Percentiles rank a stretch among this genome's conserved stretches.
These are phyloP conservation scores for Papio anubis DNA, from an alignment of 2,113 vertebrate species.

Conservation along the genomic window DNA sequence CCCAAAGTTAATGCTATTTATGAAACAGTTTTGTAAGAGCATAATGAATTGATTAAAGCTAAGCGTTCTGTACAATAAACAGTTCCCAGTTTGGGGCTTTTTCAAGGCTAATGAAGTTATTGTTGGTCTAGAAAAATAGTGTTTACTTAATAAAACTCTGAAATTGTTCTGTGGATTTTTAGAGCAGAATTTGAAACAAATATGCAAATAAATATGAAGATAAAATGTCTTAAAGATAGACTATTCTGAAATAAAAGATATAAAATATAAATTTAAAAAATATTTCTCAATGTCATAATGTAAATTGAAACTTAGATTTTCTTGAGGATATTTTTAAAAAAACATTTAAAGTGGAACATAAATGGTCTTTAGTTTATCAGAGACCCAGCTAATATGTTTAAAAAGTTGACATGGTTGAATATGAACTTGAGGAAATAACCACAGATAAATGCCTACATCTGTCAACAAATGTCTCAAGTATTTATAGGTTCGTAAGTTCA, in stretches of 20 bases:
- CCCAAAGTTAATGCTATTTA: constrained; percentile 30
- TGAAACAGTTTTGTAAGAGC: constrained; percentile 29
- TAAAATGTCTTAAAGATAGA: constrained; percentile 13
- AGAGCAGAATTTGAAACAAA: constrained; percentile 42
- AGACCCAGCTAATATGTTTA: background rate
- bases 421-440: constrained; percentile 20
- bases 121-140: background rate
- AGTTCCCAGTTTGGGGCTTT: constrained; percentile 5
- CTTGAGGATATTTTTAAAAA: background rate
- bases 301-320: constrained; percentile 21
- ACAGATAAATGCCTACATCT: background rate
- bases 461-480: background rate
- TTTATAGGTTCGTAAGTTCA: background rate
- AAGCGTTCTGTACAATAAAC: constrained; percentile 3
- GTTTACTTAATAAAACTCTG: constrained; percentile 29
- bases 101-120: constrained; percentile 4
- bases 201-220: constrained; percentile 43
- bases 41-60: background rate
- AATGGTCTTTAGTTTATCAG: background rate
- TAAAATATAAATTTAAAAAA: background rate
- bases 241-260: constrained; percentile 37
- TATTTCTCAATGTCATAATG: background rate
- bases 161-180: background rate
- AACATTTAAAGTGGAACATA: background rate
- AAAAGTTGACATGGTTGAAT: background rate